Conservation (phyloP, 2,113 vertebrate species). For the Syrmaticus mikado region DNA sequence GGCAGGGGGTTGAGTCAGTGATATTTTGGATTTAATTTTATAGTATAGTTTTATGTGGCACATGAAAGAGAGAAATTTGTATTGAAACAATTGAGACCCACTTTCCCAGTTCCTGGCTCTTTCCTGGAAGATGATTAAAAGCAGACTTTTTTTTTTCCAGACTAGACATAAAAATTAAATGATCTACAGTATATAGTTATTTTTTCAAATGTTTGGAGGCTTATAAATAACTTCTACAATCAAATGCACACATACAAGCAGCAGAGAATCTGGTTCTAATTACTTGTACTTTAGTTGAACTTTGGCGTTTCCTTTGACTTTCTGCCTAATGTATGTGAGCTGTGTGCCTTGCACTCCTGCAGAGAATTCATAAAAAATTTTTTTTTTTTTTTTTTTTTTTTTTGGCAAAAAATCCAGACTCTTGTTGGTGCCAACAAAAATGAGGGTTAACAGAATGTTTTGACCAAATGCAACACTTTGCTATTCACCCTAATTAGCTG, state of each 20-base stretch:
- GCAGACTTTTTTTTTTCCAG: constrained; percentile 72
- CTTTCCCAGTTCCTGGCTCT: constrained; percentile 65
- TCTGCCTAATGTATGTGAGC: constrained; percentile 85
- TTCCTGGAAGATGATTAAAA: constrained; percentile 80
- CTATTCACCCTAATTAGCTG: constrained; percentile 84
- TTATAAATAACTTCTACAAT: constrained; percentile 80
- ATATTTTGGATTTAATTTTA: constrained; percentile 69
- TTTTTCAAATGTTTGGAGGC: constrained; percentile 72
- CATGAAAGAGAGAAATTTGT: constrained; percentile 65
- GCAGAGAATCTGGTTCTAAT: constrained; percentile 88
- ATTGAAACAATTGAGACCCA: constrained; percentile 67
- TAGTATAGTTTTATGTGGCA: constrained; percentile 65
- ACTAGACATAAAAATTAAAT: constrained; percentile 76
- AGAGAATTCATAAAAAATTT: constrained; percentile 79
- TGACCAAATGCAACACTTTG: constrained; percentile 83
- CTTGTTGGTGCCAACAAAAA: constrained; percentile 84
- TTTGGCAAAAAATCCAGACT: constrained; percentile 73
- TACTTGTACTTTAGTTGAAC: constrained; percentile 93
- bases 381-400: too few species aligned
- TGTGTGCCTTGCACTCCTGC: constrained; percentile 81
- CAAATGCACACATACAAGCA: constrained; percentile 67
- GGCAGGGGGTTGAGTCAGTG: background rate
- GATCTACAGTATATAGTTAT: constrained; percentile 58
- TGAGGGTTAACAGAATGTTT: constrained; percentile 82
- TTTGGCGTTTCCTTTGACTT: constrained; percentile 91